Evolutionary conservation across 2,113 vertebrate genomes (phyloP).

Genomic region (Myocastor coypus): DNA sequence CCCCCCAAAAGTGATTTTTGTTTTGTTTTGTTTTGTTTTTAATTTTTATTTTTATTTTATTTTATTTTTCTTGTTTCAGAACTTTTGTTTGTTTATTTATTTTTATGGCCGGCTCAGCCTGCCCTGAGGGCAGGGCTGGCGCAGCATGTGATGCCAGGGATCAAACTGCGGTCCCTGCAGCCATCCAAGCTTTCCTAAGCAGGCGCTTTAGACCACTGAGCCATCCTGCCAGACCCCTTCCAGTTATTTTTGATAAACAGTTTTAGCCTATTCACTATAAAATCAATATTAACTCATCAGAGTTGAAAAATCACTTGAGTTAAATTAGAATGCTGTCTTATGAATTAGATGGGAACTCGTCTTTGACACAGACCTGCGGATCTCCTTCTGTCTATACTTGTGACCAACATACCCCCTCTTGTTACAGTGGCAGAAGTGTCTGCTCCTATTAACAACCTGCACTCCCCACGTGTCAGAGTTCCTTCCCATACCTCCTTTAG

Average conservation of each 20-base stretch:
- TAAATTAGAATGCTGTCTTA: not conserved
- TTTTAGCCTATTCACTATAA: constrained; percentile 5
- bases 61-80: too few relatives aligned
- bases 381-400: not conserved
- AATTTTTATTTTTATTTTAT: too few relatives aligned
- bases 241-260: constrained; percentile 27
- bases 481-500: not conserved
- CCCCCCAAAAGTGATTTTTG: not conserved
- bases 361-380: not conserved
- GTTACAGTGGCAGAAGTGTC: not conserved
- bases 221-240: too few relatives aligned
- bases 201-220: too few relatives aligned
- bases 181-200: too few relatives aligned
- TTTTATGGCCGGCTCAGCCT: too few relatives aligned
- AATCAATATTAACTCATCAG: not conserved
- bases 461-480: not conserved
- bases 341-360: not conserved
- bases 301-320: not conserved
- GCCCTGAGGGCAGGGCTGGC: too few relatives aligned
- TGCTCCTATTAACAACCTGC: not conserved
- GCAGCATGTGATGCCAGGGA: too few relatives aligned
- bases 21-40: too few relatives aligned
- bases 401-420: not conserved
- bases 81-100: too few relatives aligned
- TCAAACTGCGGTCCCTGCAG: too few relatives aligned